These are phyloP conservation scores for Amphimedon queenslandica DNA, from an alignment of 37 sponge, comb jelly and placozoan genomes.

Conservation along the genomic window DNA sequence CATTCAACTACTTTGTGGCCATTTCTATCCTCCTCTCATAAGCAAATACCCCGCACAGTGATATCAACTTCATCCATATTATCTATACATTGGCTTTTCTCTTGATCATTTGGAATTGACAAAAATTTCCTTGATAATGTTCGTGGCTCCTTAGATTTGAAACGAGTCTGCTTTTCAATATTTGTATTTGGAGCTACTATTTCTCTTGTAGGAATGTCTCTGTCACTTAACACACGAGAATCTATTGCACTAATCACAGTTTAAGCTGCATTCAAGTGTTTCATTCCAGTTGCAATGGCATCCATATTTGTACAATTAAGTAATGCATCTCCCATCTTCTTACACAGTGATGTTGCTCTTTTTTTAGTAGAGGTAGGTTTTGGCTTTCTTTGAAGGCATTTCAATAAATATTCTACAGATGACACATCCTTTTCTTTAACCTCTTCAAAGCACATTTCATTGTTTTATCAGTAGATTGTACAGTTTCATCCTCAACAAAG, in stretches of 20 bases:
- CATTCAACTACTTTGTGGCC: background rate
- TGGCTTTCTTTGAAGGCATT: background rate
- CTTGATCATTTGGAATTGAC: no score
- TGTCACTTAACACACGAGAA: background rate
- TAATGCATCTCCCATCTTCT: background rate
- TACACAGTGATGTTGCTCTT: background rate
- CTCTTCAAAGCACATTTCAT: background rate
- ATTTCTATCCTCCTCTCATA: conserved; percentile 2
- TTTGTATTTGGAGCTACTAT: background rate
- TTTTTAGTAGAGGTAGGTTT: background rate
- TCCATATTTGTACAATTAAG: conserved; percentile 1
- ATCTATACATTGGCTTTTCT: background rate
- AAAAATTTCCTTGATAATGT: background rate
- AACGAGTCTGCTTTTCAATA: background rate
- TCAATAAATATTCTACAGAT: background rate
- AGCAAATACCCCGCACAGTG: background rate
- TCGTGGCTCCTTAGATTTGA: background rate
- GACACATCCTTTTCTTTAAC: background rate
- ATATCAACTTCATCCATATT: background rate
- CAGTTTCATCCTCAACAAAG: background rate
- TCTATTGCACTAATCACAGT: background rate
- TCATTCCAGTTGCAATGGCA: background rate
- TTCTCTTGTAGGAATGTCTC: background rate
- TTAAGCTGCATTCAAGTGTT: background rate
- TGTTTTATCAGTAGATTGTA: background rate